Evolutionary conservation across 2,113 vertebrate genomes (phyloP), one percentile per base, ranked within the genome.

Genomic region (Andinoacara biseriatus): DNA sequence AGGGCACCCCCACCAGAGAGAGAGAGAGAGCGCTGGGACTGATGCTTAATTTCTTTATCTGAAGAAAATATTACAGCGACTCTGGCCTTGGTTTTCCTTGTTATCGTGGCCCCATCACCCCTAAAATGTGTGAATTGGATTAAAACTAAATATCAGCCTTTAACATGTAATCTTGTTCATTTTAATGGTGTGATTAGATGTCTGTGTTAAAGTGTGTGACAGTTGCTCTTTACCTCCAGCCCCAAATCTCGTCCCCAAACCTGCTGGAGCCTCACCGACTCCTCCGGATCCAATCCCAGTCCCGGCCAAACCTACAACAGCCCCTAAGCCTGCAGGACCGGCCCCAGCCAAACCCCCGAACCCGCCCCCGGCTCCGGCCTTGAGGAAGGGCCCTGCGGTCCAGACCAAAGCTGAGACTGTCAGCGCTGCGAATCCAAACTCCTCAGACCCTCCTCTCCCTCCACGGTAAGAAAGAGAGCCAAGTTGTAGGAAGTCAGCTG

Each of bases 401-500:
- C 88, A 56, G 10, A 60, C 22, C 61, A 92, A 81, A 67, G 20
- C 82, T 20, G 90, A 91, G 2, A 15, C 49, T 2, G 8, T 20
- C 40, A 57, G 10, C 38, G 1, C 67, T 2, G 8, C 76, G 5
- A 72, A 54, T 13, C 43, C 83, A 8, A 52, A 58, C 75, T 10
- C 78, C 26, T 72, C 86, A 1, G 92, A 91, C 7, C 89, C 94
- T 26, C 22, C 90, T 59, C 92, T 90, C 1, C 93, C 92, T 0
- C 89, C 91, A 5, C 86, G 94, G 94, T 95, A 65, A 83, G 78
- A 56, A 13, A 40, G 5, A n/a, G 10, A 49, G 40, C 0, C 3
- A 0, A 69, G 43, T 3, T 49, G 10, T 29, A 49, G 43, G 43
- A 72, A 29, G 65, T 20, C 52, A 31, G 65, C 24, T 13, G 43